Evolutionary conservation across 2,113 vertebrate species (phyloP).

Genomic region (Phaetusa simplex): DNA sequence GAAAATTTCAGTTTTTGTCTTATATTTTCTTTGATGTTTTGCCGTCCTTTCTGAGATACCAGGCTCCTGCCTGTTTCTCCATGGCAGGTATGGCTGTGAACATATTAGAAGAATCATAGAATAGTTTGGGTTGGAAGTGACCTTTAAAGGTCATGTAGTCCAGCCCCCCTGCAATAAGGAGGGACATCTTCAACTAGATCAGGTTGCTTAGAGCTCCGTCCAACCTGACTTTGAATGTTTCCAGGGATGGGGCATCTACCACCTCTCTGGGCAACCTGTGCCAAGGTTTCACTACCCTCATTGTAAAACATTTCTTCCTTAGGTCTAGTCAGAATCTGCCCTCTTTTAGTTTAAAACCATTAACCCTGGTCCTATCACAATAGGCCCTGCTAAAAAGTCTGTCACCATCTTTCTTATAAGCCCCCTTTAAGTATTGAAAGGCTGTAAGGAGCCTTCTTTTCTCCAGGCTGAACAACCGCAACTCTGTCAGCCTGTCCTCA

Average conservation of each 20-base stretch:
- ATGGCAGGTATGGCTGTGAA: background rate
- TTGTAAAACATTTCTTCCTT: background rate
- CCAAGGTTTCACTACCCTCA: background rate
- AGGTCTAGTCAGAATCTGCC: background rate
- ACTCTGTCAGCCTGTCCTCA: background rate
- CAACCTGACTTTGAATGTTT: background rate
- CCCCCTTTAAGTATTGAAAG: background rate
- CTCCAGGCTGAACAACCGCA: background rate
- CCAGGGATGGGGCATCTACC: background rate
- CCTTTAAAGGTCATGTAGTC: background rate
- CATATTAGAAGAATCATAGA: background rate
- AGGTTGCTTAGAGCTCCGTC: background rate
- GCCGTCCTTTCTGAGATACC: background rate
- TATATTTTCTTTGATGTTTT: background rate
- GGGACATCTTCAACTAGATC: background rate
- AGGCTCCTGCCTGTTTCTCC: background rate
- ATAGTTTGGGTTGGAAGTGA: background rate
- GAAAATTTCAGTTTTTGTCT: background rate
- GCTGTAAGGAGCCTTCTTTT: background rate
- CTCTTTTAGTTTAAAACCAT: background rate
- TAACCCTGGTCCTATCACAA: background rate
- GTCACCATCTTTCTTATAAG: background rate
- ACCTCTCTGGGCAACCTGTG: background rate
- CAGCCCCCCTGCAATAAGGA: background rate
- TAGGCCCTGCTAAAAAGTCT: background rate